These are phyloP conservation scores for human DNA, from an alignment of 2,113 vertebrate species.

Conservation along the genomic window GRCh38 chr2:143351501-143352000, in stretches of 20 bases:
- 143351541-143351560: neutral
- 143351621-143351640: neutral
- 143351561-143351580: neutral
- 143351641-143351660: slow-evolving; percentile 33
- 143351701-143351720: slow-evolving; percentile 35
- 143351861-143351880: slow-evolving; percentile 9
- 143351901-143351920: slow-evolving; percentile 4
- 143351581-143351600: neutral
- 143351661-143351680: slow-evolving; percentile 35
- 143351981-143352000: slow-evolving; percentile 11
- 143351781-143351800: slow-evolving; percentile 39
- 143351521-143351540: slow-evolving; percentile 35
- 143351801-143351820: neutral
- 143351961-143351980: neutral
- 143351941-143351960: neutral
- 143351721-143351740: slow-evolving; percentile 44
- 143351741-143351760: slow-evolving; percentile 61
- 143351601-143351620: neutral
- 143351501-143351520: slow-evolving; percentile 14
- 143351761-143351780: slow-evolving; percentile 67
- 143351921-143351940: neutral
- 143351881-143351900: neutral
- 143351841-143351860: neutral
- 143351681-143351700: slow-evolving; percentile 44
- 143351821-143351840: slow-evolving; percentile 52